A percentile compares a stretch with the other conserved stretches of the same genome.
phyloP scores from a whole-genome alignment of 2,888 invertebrate species.

The Halictus ligatus region DNA sequence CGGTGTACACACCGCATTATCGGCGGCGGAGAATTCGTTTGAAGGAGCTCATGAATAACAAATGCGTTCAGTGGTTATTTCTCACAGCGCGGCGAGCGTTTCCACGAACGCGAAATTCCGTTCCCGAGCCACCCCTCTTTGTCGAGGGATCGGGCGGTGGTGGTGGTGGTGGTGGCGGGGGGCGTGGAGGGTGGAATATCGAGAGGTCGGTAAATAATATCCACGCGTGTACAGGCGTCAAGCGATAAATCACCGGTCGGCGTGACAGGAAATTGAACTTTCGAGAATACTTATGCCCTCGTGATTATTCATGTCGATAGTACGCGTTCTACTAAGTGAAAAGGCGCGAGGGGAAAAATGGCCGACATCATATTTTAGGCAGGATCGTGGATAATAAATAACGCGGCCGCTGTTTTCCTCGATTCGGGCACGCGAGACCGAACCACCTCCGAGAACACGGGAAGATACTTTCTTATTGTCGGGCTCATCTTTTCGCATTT shows the following conservation, averaged over 20 bases:
- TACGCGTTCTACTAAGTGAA: constrained; percentile 57
- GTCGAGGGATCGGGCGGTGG: background rate
- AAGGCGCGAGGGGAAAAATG: constrained; percentile 37
- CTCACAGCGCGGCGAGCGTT: constrained; percentile 48
- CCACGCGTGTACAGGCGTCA: constrained; percentile 64
- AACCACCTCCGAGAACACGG: background rate
- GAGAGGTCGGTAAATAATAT: constrained; percentile 71
- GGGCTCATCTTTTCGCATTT: background rate
- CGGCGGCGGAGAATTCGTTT: constrained; percentile 16
- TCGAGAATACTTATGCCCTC: constrained; percentile 71
- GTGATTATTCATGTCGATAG: constrained; percentile 72
- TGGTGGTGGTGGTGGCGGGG: background rate
- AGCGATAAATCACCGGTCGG: constrained; percentile 67
- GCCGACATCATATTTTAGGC: constrained; percentile 56
- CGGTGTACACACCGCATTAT: background rate
- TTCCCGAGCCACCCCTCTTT: background rate
- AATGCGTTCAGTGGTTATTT: constrained; percentile 56
- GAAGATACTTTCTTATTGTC: constrained; percentile 4
- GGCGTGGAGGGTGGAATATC: constrained; percentile 21
- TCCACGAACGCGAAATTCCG: constrained; percentile 55
- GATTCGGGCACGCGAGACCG: constrained; percentile 26
- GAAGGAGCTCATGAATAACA: constrained; percentile 58
- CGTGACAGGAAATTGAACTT: constrained; percentile 73
- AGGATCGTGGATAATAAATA: constrained; percentile 60
- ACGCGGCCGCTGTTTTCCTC: constrained; percentile 38